Percentiles rank a stretch among this genome's conserved stretches.
These are phyloP conservation scores for Caenorhabditis panamensis DNA, from an alignment of 2,888 invertebrate species.

Conservation along the genomic window DNA sequence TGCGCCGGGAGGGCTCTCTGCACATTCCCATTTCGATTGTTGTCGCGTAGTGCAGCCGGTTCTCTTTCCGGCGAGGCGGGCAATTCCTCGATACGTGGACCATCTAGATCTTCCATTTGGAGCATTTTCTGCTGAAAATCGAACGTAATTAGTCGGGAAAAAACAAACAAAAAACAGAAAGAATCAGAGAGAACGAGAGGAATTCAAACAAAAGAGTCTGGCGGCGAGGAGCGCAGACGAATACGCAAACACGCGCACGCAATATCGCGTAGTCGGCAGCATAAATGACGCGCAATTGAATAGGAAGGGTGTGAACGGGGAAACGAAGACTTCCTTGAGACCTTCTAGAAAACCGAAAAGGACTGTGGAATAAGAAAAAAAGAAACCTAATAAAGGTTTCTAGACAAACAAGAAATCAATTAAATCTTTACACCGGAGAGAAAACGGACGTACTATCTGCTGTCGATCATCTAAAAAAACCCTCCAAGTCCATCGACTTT, in stretches of 20 bases:
- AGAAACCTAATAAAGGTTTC: no score
- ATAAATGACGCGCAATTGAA: not conserved
- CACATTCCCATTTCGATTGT: not conserved
- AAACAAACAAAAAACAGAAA: not conserved
- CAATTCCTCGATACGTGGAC: conserved; percentile 30
- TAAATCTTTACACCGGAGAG: no score
- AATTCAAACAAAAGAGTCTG: conserved; percentile 13
- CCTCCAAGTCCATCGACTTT: no score
- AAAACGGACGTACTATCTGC: no score
- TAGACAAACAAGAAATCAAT: no score
- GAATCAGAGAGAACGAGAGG: no score
- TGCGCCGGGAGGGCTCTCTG: not conserved
- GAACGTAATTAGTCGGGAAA: not conserved
- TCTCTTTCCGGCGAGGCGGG: conserved; percentile 9
- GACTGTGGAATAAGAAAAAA: no score
- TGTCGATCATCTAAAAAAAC: no score
- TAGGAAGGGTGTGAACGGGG: no score
- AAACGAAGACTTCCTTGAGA: no score
- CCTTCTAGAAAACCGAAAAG: no score
- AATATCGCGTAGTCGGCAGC: not conserved
- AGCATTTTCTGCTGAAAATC: not conserved
- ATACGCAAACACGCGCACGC: conserved; percentile 25
- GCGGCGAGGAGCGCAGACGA: conserved; percentile 22
- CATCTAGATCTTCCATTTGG: conserved; percentile 4
- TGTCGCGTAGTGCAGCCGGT: not conserved